phyloP scores from a whole-genome alignment of 2,888 invertebrate genomes.

The Drosophila hamatofila region DNA sequence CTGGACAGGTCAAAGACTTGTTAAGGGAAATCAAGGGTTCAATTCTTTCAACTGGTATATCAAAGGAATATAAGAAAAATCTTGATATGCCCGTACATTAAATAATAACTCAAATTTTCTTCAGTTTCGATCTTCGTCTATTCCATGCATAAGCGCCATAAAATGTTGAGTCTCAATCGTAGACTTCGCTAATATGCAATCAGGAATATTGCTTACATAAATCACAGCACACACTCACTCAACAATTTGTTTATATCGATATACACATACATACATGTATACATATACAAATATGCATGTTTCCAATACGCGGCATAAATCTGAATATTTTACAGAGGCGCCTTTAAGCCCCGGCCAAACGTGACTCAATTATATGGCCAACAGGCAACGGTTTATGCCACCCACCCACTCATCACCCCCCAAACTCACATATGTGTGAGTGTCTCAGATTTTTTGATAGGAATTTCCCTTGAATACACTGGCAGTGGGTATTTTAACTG shows the following conservation, averaged over 20 bases:
- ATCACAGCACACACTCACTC: slow-evolving; percentile 52
- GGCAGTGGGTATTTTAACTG: not conserved
- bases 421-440: slow-evolving; percentile 16
- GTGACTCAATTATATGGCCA: slow-evolving; percentile 80
- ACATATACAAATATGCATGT: not conserved
- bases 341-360: slow-evolving; percentile 69
- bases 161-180: slow-evolving; percentile 15
- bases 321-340: slow-evolving; percentile 67
- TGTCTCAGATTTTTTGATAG: slow-evolving; percentile 63
- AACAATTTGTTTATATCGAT: slow-evolving; percentile 48
- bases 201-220: slow-evolving; percentile 59
- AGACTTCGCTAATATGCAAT: slow-evolving; percentile 45
- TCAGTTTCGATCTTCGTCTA: not conserved
- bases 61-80: not conserved
- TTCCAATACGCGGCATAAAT: slow-evolving; percentile 68
- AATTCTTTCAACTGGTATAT: not conserved
- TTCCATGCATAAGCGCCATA: not conserved
- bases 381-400: slow-evolving; percentile 24
- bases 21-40: not conserved
- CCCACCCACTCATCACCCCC: slow-evolving; percentile 1
- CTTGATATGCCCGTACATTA: not conserved
- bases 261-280: not conserved
- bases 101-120: not conserved
- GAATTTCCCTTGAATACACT: slow-evolving; percentile 19
- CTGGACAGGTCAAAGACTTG: not conserved